Conservation (phyloP, 2,888 invertebrate species). For the Agrilus biguttatus region DNA sequence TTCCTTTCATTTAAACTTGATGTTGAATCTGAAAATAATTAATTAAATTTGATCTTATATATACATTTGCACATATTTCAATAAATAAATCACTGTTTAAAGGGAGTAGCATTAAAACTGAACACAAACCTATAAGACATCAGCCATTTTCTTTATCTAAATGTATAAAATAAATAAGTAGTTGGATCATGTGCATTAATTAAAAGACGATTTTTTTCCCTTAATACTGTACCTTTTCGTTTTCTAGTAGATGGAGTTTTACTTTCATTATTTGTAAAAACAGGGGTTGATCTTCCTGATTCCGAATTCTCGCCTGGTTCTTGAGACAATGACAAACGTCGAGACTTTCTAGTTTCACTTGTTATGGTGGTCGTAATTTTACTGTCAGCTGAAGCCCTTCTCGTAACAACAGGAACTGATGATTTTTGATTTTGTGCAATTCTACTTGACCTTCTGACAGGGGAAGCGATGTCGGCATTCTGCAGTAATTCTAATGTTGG, state of each 20-base stretch:
- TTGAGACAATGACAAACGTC: conserved; percentile 9
- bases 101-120: too few relatives aligned
- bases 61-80: neutral
- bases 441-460: conserved; percentile 5
- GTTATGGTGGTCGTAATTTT: conserved; percentile 3
- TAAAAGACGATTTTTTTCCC: too few relatives aligned
- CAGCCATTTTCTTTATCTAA: too few relatives aligned
- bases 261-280: conserved; percentile 5
- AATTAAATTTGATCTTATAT: neutral
- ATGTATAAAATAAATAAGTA: too few relatives aligned
- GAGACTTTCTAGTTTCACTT: conserved; percentile 5
- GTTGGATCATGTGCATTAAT: too few relatives aligned
- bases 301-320: conserved; percentile 5
- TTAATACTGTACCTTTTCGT: too few relatives aligned
- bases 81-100: too few relatives aligned
- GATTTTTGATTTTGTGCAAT: conserved; percentile 2
- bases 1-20: conserved; percentile 7
- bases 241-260: conserved; percentile 9
- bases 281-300: neutral
- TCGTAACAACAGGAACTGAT: conserved; percentile 6
- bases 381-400: conserved; percentile 9
- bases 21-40: conserved; percentile 7
- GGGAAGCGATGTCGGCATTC: neutral
- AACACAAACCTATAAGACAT: too few relatives aligned
- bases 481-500: conserved; percentile 3